These are phyloP conservation scores for Monopis laevigella DNA, from an alignment of 2,888 invertebrate genomes.

Conservation along the genomic window DNA sequence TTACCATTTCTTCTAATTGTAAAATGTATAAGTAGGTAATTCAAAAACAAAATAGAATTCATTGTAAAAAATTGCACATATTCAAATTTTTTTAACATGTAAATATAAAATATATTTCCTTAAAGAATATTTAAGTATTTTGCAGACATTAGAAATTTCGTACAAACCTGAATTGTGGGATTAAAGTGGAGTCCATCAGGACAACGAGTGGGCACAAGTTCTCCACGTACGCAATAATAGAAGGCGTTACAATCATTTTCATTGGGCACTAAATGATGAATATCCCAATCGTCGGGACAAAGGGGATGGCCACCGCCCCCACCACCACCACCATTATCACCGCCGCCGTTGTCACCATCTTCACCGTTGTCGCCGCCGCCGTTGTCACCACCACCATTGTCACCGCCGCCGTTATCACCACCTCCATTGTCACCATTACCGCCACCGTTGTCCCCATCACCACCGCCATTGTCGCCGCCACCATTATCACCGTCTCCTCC, in stretches of 20 bases:
- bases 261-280: conserved; percentile 19
- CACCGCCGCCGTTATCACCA: conserved; percentile 11
- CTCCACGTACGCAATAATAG: conserved; percentile 20
- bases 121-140: not conserved
- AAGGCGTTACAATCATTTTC: conserved; percentile 18
- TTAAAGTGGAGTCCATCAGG: conserved; percentile 18
- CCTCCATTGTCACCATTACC: not conserved
- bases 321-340: not conserved
- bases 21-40: too few species aligned
- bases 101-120: not conserved
- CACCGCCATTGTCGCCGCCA: conserved; percentile 8
- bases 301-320: not conserved
- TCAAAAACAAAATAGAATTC: too few species aligned
- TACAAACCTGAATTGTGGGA: conserved; percentile 15
- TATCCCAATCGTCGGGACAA: conserved; percentile 18
- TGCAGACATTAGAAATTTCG: not conserved
- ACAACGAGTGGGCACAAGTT: conserved; percentile 15
- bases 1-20: too few species aligned
- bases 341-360: not conserved
- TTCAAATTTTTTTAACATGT: not conserved
- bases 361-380: conserved; percentile 3
- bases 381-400: conserved; percentile 12
- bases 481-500: conserved; percentile 1
- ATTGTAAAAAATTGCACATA: too few species aligned
- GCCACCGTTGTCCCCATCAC: conserved; percentile 10